Evolutionary conservation across 2,797 vertebrate species (phyloP).

Genomic region (Hafferia zeledoni): DNA sequence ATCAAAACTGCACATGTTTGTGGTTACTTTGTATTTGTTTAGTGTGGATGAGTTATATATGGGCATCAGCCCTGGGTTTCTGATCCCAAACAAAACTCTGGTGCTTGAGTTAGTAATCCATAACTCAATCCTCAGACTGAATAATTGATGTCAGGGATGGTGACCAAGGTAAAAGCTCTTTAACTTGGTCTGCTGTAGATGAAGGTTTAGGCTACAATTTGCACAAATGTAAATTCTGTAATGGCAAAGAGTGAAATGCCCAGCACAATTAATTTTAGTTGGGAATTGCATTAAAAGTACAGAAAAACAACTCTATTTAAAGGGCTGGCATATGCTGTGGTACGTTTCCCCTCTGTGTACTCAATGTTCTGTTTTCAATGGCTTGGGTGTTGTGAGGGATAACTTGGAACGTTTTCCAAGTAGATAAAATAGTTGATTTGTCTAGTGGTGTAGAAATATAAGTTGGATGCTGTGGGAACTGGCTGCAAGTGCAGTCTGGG

Average conservation of each 20-base stretch:
- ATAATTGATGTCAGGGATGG: neutral
- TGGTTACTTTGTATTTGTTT: neutral
- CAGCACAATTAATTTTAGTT: neutral
- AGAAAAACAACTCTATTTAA: neutral
- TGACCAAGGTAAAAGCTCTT: neutral
- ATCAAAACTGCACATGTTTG: neutral
- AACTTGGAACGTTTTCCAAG: neutral
- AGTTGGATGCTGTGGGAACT: neutral
- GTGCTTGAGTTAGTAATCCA: neutral
- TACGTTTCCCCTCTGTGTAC: accelerated
- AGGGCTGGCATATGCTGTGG: neutral
- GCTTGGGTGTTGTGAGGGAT: neutral
- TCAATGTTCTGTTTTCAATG: neutral
- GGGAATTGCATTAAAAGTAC: neutral
- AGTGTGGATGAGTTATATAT: neutral
- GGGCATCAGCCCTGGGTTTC: neutral
- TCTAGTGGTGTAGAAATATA: neutral
- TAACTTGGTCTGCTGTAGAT: accelerated
- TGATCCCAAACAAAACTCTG: neutral
- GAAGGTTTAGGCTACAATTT: neutral
- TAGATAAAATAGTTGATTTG: neutral
- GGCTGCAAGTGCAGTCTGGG: neutral
- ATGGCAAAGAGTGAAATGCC: neutral
- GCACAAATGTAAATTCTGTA: neutral
- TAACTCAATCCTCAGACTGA: neutral